Conservation (phyloP, 2,797 vertebrate species). For the Dryobates pubescens region DNA sequence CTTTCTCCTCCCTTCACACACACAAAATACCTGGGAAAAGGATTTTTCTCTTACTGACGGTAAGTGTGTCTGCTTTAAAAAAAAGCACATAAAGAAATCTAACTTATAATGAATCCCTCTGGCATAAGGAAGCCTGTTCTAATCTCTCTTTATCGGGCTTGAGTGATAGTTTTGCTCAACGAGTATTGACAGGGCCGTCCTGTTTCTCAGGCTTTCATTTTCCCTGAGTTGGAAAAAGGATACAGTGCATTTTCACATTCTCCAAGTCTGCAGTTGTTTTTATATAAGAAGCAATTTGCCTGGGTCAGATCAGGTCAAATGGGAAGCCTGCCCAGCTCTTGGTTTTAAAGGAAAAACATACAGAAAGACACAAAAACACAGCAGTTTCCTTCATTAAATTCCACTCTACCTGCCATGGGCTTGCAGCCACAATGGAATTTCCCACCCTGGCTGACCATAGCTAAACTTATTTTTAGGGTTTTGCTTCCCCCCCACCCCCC, state of each 20-base stretch:
- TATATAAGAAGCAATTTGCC: slow-evolving; percentile 87
- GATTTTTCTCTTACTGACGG: slow-evolving; percentile 35
- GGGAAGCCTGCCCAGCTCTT: slow-evolving; percentile 85
- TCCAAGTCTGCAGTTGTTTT: slow-evolving; percentile 85
- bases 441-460: slow-evolving; percentile 82
- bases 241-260: slow-evolving; percentile 84
- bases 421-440: slow-evolving; percentile 86
- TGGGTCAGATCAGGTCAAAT: slow-evolving; percentile 86
- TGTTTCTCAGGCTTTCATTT: slow-evolving; percentile 80
- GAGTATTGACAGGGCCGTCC: slow-evolving; percentile 74
- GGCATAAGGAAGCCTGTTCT: slow-evolving; percentile 74
- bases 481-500: too few relatives aligned
- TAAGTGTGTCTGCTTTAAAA: slow-evolving; percentile 49
- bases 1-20: slow-evolving; percentile 1
- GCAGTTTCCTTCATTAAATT: slow-evolving; percentile 88
- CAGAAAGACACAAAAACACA: slow-evolving; percentile 88
- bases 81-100: slow-evolving; percentile 59
- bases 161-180: slow-evolving; percentile 77
- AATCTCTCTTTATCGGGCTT: slow-evolving; percentile 76
- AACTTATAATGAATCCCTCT: slow-evolving; percentile 74
- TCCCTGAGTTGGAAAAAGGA: slow-evolving; percentile 76
- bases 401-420: slow-evolving; percentile 87
- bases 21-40: slow-evolving; percentile 43
- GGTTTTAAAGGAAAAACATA: slow-evolving; percentile 89
- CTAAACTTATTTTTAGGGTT: slow-evolving; percentile 78